Percentiles rank a stretch among this genome's conserved stretches.
Evolutionary conservation across 1,140 invertebrate species (phyloP).

Genomic region (Saccostrea cuccullata): DNA sequence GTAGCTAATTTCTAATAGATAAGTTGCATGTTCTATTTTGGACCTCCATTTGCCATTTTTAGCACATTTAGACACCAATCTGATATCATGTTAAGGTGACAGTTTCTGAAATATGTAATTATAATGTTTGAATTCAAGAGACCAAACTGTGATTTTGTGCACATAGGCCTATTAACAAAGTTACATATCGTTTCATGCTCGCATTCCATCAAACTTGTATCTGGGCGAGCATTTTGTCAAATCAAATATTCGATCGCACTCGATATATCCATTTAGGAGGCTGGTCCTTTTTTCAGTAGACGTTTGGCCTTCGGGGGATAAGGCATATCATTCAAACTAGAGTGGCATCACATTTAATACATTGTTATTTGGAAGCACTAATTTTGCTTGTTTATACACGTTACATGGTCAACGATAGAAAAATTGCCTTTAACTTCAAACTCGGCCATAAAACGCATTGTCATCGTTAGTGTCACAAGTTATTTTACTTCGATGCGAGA

Average conservation of each 20-base stretch:
- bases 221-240: slow-evolving; percentile 18
- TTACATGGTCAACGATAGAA: slow-evolving; percentile 14
- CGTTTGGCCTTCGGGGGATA: slow-evolving; percentile 9
- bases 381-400: slow-evolving; percentile 10
- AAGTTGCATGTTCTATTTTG: neutral
- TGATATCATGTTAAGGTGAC: too few relatives aligned
- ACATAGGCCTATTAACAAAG: too few relatives aligned
- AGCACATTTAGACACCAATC: neutral
- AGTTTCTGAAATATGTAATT: too few relatives aligned
- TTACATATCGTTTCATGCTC: too few relatives aligned
- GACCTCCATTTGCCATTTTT: neutral
- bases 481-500: neutral
- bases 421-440: neutral
- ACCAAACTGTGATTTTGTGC: too few relatives aligned
- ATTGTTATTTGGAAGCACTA: slow-evolving; percentile 20
- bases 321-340: neutral
- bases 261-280: slow-evolving; percentile 28
- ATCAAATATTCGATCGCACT: slow-evolving; percentile 35
- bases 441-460: neutral
- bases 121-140: too few relatives aligned
- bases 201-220: slow-evolving; percentile 12
- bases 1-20: neutral
- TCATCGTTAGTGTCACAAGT: slow-evolving; percentile 5
- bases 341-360: slow-evolving; percentile 21
- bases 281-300: slow-evolving; percentile 30